phyloP scores from a whole-genome alignment of 2,797 vertebrate genomes.

The Dicrostonyx torquatus region DNA sequence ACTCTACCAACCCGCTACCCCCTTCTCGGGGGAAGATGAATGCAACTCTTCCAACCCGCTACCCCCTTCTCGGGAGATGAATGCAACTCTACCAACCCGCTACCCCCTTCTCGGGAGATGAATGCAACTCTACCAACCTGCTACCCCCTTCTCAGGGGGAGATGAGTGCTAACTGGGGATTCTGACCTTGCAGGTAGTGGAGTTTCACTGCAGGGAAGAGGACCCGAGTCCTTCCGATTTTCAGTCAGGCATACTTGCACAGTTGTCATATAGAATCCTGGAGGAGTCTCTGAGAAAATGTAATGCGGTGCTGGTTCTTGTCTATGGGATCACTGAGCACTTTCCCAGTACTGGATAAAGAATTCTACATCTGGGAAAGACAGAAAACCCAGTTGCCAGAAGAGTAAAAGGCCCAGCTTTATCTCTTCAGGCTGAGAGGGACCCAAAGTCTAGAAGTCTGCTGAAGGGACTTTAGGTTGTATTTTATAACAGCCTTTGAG shows the following conservation, averaged over 20 bases:
- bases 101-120: too few species aligned
- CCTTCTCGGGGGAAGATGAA: too few species aligned
- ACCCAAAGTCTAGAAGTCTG: neutral
- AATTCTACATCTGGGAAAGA: neutral
- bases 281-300: neutral
- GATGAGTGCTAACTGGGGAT: too few species aligned
- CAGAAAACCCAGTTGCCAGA: neutral
- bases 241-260: neutral
- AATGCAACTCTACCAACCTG: too few species aligned
- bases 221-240: neutral
- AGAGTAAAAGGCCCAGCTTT: neutral
- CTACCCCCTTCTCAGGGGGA: neutral
- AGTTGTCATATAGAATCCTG: neutral
- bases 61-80: too few species aligned
- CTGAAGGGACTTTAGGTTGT: neutral
- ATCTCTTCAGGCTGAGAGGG: neutral
- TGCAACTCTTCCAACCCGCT: too few species aligned
- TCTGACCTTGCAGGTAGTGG: neutral
- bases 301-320: neutral
- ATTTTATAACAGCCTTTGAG: too few species aligned
- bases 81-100: too few species aligned
- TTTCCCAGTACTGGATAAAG: neutral
- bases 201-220: too few species aligned
- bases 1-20: too few species aligned
- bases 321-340: neutral